phyloP scores from a whole-genome alignment of 2,113 vertebrate species.

The Lophochroa leadbeateri region DNA sequence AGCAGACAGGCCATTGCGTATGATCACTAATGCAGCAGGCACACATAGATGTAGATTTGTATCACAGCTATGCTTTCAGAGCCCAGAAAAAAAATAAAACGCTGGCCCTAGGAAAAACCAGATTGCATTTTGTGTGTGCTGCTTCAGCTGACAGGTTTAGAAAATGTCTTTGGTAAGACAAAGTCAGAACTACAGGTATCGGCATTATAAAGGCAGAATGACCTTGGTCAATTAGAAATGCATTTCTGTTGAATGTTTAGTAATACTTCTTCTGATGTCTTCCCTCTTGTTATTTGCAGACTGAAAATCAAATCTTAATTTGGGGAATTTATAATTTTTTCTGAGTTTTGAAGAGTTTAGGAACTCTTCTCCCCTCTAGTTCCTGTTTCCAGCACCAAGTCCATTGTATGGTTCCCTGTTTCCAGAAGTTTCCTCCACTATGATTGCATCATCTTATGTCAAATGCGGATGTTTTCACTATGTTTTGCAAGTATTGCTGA shows the following conservation, averaged over 20 bases:
- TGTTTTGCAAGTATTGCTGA: not conserved
- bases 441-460: not conserved
- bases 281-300: not conserved
- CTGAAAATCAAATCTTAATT: not conserved
- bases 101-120: conserved; percentile 36
- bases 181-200: not conserved
- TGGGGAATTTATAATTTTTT: not conserved
- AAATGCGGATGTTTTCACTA: not conserved
- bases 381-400: not conserved
- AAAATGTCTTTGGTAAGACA: not conserved
- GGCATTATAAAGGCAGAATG: not conserved
- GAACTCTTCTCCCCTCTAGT: not conserved
- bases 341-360: not conserved
- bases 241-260: not conserved
- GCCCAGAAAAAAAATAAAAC: conserved; percentile 12
- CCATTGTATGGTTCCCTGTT: not conserved
- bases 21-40: conserved; percentile 69
- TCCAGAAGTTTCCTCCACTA: not conserved
- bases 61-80: conserved; percentile 46
- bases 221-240: not conserved
- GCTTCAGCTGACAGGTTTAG: not conserved
- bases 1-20: conserved; percentile 56
- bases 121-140: conserved; percentile 1
- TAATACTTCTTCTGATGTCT: not conserved
- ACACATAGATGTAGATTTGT: conserved; percentile 65